Evolutionary conservation across 2,797 vertebrate genomes (phyloP).

Genomic region (Lemur catta): DNA sequence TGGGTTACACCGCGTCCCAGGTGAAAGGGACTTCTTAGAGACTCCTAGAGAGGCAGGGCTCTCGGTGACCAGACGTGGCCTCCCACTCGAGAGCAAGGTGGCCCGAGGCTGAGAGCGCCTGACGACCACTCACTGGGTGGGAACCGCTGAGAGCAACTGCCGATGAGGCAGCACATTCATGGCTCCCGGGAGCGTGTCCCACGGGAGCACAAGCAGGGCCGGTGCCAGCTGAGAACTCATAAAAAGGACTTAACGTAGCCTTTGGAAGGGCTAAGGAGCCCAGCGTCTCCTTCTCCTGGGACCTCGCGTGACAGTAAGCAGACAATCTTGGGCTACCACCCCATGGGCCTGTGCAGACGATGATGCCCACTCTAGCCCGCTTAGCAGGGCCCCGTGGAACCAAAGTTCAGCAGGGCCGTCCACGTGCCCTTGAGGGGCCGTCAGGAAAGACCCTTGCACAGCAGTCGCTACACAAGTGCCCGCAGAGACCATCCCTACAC

Average conservation of each 20-base stretch:
- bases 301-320: background rate
- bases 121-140: constrained; percentile 36
- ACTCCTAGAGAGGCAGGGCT: rapidly evolving
- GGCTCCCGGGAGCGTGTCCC: rapidly evolving
- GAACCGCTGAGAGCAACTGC: background rate
- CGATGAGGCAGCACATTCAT: rapidly evolving
- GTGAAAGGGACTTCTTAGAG: background rate
- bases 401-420: background rate
- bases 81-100: constrained; percentile 29
- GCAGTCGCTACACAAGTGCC: no score
- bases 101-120: background rate
- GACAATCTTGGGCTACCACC: rapidly evolving
- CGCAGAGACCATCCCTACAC: background rate
- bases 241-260: background rate
- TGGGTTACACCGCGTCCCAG: rapidly evolving
- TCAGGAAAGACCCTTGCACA: background rate
- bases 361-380: background rate
- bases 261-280: background rate
- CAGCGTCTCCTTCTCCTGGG: background rate
- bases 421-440: background rate
- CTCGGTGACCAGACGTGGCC: background rate
- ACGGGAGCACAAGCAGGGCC: background rate
- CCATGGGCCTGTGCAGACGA: background rate
- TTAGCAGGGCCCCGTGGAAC: background rate
- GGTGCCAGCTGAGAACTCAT: rapidly evolving